These are phyloP conservation scores for Mustelus asterias DNA, from an alignment of 2,113 vertebrate genomes.

Conservation along the genomic window DNA sequence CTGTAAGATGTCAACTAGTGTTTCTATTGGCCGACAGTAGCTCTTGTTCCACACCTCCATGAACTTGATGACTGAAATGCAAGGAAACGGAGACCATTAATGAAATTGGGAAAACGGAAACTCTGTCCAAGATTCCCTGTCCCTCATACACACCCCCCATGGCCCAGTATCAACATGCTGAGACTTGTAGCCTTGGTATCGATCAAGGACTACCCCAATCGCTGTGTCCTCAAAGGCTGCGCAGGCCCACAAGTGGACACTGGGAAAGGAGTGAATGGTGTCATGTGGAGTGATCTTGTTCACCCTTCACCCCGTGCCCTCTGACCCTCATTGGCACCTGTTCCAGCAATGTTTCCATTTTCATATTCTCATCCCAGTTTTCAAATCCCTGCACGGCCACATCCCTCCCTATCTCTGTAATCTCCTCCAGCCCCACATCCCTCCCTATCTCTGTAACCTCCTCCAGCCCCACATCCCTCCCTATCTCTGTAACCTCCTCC, in stretches of 20 bases:
- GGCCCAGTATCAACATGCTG: neutral
- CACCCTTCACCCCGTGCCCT: neutral
- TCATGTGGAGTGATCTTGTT: neutral
- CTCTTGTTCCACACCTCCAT: conserved; percentile 87
- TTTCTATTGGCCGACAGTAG: conserved; percentile 81
- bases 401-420: neutral
- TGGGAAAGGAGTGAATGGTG: neutral
- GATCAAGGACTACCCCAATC: neutral
- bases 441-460: too few species aligned
- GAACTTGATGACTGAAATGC: conserved; percentile 76
- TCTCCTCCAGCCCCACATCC: too few species aligned
- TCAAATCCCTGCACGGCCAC: neutral
- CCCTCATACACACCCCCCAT: neutral
- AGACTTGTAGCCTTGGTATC: neutral
- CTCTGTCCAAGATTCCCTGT: neutral
- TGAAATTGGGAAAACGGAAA: neutral
- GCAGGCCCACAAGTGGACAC: neutral
- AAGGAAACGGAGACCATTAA: neutral
- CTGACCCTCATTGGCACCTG: neutral
- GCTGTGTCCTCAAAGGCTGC: neutral
- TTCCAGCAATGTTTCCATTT: neutral
- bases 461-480: too few species aligned
- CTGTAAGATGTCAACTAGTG: conserved; percentile 91
- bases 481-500: neutral
- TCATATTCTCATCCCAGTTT: neutral